Conservation (phyloP, 2,888 invertebrate species). For the Nephrotoma guestfalica region DNA sequence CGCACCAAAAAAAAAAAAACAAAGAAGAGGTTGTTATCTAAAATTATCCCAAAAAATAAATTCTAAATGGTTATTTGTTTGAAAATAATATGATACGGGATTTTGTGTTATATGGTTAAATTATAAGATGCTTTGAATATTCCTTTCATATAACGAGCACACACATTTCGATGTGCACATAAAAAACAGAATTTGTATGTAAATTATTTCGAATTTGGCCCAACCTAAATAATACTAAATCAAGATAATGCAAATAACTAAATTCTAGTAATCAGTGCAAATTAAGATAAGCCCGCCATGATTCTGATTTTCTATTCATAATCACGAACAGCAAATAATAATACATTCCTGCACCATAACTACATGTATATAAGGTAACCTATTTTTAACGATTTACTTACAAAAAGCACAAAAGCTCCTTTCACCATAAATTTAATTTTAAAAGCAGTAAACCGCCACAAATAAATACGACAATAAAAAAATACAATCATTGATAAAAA, state of each 20-base stretch:
- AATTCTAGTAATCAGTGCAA: neutral
- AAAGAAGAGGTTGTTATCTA: neutral
- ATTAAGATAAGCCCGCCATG: neutral
- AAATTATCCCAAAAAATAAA: neutral
- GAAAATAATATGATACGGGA: neutral
- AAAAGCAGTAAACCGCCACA: neutral
- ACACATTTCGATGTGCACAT: neutral
- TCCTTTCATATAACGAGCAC: neutral
- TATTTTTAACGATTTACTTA: neutral
- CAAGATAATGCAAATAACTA: neutral
- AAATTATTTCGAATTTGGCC: neutral
- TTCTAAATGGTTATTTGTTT: neutral
- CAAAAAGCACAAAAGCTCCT: neutral
- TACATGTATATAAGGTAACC: neutral
- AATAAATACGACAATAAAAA: neutral
- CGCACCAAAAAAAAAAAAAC: neutral
- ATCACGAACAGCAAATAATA: neutral
- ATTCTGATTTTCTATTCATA: neutral
- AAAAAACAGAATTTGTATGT: neutral
- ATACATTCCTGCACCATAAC: no score
- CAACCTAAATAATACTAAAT: neutral
- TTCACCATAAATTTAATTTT: neutral
- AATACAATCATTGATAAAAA: neutral
- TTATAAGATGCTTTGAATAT: neutral
- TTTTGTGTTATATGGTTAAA: neutral